These are phyloP conservation scores for Gouania willdenowi DNA, from an alignment of 2,797 vertebrate species.

Conservation along the genomic window DNA sequence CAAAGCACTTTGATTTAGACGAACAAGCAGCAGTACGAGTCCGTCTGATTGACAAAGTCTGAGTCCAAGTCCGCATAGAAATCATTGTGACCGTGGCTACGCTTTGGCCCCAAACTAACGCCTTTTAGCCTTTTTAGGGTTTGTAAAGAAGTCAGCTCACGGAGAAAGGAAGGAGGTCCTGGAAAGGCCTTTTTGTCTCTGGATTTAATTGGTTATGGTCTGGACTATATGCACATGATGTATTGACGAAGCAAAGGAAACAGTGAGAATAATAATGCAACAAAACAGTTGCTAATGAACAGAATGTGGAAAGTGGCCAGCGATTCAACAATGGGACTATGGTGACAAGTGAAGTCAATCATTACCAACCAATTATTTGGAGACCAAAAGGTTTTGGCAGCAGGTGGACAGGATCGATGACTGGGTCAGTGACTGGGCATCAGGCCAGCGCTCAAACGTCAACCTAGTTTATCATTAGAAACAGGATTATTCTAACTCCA, in stretches of 20 bases:
- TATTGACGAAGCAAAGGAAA: conserved; percentile 2
- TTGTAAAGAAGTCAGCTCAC: conserved; percentile 14
- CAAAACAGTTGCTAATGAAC: no score
- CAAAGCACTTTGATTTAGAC: conserved; percentile 62
- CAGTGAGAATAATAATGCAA: not conserved
- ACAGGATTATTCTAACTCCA: conserved; percentile 2
- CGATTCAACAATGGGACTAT: conserved; percentile 18
- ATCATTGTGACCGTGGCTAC: conserved; percentile 47
- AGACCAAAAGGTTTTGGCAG: conserved; percentile 28
- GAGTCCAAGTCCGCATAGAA: conserved; percentile 58
- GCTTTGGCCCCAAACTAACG: conserved; percentile 50
- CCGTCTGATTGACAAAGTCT: conserved; percentile 58
- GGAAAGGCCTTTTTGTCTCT: conserved; percentile 14
- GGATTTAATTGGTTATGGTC: conserved; percentile 52
- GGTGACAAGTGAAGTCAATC: conserved; percentile 27
- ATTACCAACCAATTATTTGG: conserved; percentile 52
- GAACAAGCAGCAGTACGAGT: conserved; percentile 32
- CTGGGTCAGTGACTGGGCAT: conserved; percentile 33
- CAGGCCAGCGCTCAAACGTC: conserved; percentile 13
- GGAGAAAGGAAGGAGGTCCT: conserved; percentile 26
- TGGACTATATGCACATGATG: conserved; percentile 55
- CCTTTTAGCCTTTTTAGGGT: conserved; percentile 49
- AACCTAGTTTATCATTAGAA: conserved; percentile 24
- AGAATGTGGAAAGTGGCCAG: not conserved
- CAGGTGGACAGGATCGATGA: conserved; percentile 13